Evolutionary conservation across 1,140 invertebrate species (phyloP).

Genomic region (Drosophila lini): DNA sequence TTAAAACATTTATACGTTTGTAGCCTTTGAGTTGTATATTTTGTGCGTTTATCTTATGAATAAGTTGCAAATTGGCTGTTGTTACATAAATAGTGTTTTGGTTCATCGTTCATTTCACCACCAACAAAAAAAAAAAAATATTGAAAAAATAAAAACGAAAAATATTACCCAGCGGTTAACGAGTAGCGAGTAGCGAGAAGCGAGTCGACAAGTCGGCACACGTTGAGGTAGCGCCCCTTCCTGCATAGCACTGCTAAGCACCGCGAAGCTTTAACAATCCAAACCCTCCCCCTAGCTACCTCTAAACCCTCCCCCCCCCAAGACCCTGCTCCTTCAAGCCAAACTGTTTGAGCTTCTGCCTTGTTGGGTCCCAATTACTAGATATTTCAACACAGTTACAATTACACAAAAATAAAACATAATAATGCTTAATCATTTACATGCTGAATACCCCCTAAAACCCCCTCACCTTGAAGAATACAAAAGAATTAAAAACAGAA

Average conservation of each 20-base stretch:
- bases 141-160: neutral
- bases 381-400: slow-evolving; percentile 14
- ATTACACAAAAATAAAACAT: too few relatives aligned
- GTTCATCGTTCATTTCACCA: slow-evolving; percentile 58
- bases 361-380: slow-evolving; percentile 28
- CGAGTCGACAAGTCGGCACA: slow-evolving; percentile 6
- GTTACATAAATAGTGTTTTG: slow-evolving; percentile 56
- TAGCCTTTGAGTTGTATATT: slow-evolving; percentile 40
- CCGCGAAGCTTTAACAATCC: slow-evolving; percentile 23
- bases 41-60: slow-evolving; percentile 55
- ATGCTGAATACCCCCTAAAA: neutral
- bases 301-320: too few relatives aligned
- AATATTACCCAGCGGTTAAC: slow-evolving; percentile 10
- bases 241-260: slow-evolving; percentile 21
- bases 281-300: neutral
- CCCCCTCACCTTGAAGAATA: neutral
- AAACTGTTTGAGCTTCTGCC: slow-evolving; percentile 31
- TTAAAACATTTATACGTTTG: slow-evolving; percentile 49
- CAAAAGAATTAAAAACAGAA: neutral
- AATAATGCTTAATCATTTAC: slow-evolving; percentile 1
- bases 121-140: slow-evolving; percentile 5
- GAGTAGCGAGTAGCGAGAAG: slow-evolving; percentile 16
- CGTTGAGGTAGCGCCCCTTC: slow-evolving; percentile 10
- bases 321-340: slow-evolving; percentile 8
- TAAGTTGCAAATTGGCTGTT: slow-evolving; percentile 80